A percentile compares a stretch with the other conserved stretches of the same genome.
phyloP scores from a whole-genome alignment of 2,113 vertebrate genomes.

The Atherinomorus stipes region DNA sequence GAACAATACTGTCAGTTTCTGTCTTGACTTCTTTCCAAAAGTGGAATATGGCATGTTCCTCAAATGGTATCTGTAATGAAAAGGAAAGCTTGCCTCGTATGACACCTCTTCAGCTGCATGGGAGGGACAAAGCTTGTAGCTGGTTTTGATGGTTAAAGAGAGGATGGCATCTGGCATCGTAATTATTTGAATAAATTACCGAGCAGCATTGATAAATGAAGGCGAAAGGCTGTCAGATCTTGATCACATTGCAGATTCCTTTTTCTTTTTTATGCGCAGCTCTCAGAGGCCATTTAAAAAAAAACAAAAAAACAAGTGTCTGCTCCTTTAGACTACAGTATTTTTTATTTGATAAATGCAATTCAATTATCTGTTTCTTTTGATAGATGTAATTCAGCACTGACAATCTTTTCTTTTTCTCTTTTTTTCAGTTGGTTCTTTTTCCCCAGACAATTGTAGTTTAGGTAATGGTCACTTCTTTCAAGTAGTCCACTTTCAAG shows the following conservation, averaged over 20 bases:
- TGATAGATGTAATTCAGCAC: slow-evolving; percentile 70
- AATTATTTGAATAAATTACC: slow-evolving; percentile 75
- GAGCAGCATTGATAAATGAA: slow-evolving; percentile 56
- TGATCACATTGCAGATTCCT: slow-evolving; percentile 34
- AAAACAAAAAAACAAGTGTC: slow-evolving; percentile 53
- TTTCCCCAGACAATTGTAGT: slow-evolving; percentile 73
- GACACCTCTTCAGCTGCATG: slow-evolving; percentile 71
- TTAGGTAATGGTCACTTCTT: slow-evolving; percentile 85
- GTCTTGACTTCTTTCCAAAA: slow-evolving; percentile 71
- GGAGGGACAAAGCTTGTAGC: slow-evolving; percentile 67
- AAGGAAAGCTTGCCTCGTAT: slow-evolving; percentile 69
- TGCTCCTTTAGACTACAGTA: slow-evolving; percentile 45
- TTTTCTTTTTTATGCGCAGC: neutral
- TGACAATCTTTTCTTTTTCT: slow-evolving; percentile 53
- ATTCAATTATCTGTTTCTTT: slow-evolving; percentile 73
- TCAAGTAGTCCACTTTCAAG: slow-evolving; percentile 73
- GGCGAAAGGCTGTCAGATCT: slow-evolving; percentile 62
- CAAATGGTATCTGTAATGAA: slow-evolving; percentile 76
- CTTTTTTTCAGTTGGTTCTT: neutral
- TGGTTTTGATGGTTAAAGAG: slow-evolving; percentile 77
- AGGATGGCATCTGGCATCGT: slow-evolving; percentile 72
- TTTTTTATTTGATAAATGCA: slow-evolving; percentile 63
- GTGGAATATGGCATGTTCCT: slow-evolving; percentile 70
- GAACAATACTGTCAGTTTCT: slow-evolving; percentile 78
- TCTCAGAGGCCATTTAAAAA: slow-evolving; percentile 24